Base-by-base conservation (phyloP, 2,113 vertebrate genomes). In the Polypterus bichir region DNA sequence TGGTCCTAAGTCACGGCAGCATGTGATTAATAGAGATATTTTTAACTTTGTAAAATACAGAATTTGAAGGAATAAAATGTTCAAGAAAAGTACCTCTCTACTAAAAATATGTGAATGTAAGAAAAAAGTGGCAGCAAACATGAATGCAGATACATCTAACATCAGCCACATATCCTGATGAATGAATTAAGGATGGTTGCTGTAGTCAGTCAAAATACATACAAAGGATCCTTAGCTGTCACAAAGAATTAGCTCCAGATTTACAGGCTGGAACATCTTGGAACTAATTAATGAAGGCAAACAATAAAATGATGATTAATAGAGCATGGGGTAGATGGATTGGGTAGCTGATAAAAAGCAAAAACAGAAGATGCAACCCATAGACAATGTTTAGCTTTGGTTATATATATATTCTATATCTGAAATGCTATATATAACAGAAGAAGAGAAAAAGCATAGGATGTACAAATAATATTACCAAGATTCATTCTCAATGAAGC, bases 191-290 rank as follows among this genome's bases (percentile, higher is more conserved):
- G 56, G 9, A 48, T 46, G 60, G 46, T 48, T 60, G 62, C 48
- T 64, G 64, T 59, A 61, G 65, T 65, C 64, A 66, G 49, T 49
- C 27, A 54, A 52, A 61, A 61, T 57, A 60, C 69, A 64, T 52
- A 57, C 53, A 61, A 61, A 69, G 65, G 59, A 68, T 69, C 66
- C 62, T 27, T 62, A 69, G 67, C 70, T 70, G 68, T 70, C 71
- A 71, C 68, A 52, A 64, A 59, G 64, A 60, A 73, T 77, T 76
- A 71, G 67, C 76, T 78, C 70, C 70, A 72, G 71, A 67, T 57
- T 64, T 59, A 57, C 63, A 61, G 52, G 45, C 62, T 65, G 66
- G 62, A 62, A 69, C 60, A 66, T 59, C 47, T 59, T 56, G 58
- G 57, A 59, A 59, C 62, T 54, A 54, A 62, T 54, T 63, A 68